Evolutionary conservation across 1,140 invertebrate genomes (phyloP).

Genomic region (Dolichoris vasculosae): DNA sequence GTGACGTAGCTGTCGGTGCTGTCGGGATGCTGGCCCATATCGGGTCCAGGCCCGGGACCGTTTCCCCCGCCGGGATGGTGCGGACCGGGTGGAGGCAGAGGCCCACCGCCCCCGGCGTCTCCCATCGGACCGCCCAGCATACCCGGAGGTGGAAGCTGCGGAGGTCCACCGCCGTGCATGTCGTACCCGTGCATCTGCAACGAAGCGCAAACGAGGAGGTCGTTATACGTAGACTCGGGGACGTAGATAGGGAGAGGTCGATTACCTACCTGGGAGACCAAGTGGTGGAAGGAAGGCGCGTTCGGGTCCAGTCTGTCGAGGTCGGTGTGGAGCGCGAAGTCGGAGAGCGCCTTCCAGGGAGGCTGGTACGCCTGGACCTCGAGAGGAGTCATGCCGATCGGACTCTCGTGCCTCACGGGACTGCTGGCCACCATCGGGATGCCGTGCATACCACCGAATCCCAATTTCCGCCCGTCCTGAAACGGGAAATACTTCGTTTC

Average conservation of each 20-base stretch:
- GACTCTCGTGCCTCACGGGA: conserved; percentile 94
- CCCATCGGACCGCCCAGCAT: conserved; percentile 67
- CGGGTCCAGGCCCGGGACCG: conserved; percentile 56
- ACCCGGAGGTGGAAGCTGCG: conserved; percentile 69
- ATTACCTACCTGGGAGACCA: conserved; percentile 91
- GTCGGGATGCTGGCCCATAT: conserved; percentile 82
- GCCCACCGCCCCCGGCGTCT: conserved; percentile 63
- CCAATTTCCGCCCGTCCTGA: conserved; percentile 93
- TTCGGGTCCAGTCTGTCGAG: conserved; percentile 89
- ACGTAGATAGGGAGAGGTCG: background rate
- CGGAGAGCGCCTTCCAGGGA: conserved; percentile 96
- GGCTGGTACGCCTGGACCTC: conserved; percentile 97
- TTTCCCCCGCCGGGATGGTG: conserved; percentile 73
- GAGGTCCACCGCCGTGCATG: conserved; percentile 76
- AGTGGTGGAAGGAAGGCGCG: conserved; percentile 94
- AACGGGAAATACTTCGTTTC: conserved; percentile 69
- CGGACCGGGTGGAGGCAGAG: conserved; percentile 76
- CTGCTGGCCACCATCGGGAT: conserved; percentile 97
- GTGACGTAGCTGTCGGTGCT: conserved; percentile 92
- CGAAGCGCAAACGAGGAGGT: no score
- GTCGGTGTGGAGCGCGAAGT: conserved; percentile 95
- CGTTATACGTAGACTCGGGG: no score
- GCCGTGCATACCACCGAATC: conserved; percentile 93
- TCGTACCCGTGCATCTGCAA: conserved; percentile 92
- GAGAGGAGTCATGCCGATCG: conserved; percentile 87